Percentiles rank a stretch among this genome's conserved stretches.
Conservation (phyloP, 92 coral and sea anemone genomes). For the Pocillopora meandrina region DNA sequence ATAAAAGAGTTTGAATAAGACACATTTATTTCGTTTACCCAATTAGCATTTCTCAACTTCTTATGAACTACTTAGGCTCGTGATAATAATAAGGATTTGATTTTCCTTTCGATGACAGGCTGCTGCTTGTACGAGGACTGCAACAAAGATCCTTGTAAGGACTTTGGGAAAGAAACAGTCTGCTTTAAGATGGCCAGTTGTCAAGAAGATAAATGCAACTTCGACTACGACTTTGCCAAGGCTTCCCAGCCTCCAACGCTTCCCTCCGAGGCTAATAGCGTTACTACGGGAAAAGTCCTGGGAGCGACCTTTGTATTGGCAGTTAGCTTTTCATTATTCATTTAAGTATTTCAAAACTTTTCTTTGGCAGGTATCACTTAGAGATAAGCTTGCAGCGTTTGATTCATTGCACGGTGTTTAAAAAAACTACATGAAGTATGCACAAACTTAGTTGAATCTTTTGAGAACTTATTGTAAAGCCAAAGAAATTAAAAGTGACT, state of each 20-base stretch:
- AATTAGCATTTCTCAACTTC: no score
- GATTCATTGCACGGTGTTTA: no score
- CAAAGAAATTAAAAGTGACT: no score
- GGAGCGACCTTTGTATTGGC: background rate
- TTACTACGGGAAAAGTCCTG: background rate
- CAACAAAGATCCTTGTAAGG: conserved; percentile 27
- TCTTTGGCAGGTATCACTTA: no score
- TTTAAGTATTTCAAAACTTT: background rate
- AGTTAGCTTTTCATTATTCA: background rate
- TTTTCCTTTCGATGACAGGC: conserved; percentile 1
- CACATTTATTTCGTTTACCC: no score
- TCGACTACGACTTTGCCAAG: conserved; percentile 19
- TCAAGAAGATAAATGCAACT: conserved; percentile 37
- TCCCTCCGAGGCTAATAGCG: conserved; percentile 15
- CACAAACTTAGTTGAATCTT: no score
- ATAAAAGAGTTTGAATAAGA: no score
- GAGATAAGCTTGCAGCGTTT: no score
- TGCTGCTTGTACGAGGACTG: conserved; percentile 41
- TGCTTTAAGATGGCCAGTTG: conserved; percentile 49
- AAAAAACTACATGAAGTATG: no score
- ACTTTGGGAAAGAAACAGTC: background rate
- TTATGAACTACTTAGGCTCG: no score
- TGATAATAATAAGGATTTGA: background rate
- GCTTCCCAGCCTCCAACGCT: conserved; percentile 24
- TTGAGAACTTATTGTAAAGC: no score